Conservation (phyloP, 2,888 invertebrate genomes). For the Lamellibrachia satsuma region DNA sequence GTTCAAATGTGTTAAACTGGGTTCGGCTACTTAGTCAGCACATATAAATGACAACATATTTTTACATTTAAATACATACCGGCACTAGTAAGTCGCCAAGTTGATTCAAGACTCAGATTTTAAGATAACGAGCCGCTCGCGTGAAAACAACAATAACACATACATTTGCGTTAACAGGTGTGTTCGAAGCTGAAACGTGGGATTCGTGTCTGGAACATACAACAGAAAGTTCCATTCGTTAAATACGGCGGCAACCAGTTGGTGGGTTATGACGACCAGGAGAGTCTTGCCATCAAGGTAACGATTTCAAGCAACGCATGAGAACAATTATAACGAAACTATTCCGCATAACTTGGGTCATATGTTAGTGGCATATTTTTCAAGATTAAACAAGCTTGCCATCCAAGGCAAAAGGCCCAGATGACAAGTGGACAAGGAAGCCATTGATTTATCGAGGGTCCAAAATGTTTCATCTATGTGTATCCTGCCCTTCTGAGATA, state of each 20-base stretch:
- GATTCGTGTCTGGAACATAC: not conserved
- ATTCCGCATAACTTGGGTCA: not conserved
- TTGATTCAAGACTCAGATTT: not conserved
- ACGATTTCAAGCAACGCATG: not conserved
- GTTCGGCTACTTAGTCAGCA: too few relatives aligned
- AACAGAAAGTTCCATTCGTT: not conserved
- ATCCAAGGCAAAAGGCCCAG: too few relatives aligned
- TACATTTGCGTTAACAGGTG: not conserved
- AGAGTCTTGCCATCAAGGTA: not conserved
- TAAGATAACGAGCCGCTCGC: not conserved
- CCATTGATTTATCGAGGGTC: too few relatives aligned
- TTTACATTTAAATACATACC: too few relatives aligned
- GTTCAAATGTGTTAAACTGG: too few relatives aligned
- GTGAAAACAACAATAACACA: not conserved
- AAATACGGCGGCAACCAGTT: not conserved
- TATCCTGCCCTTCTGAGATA: too few relatives aligned
- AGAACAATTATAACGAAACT: not conserved
- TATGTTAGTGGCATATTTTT: not conserved
- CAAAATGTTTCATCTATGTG: too few relatives aligned
- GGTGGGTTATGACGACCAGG: not conserved
- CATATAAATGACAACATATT: too few relatives aligned
- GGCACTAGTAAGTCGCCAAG: too few relatives aligned
- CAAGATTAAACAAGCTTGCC: too few relatives aligned
- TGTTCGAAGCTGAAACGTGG: not conserved
- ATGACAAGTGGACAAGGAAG: too few relatives aligned